Conservation (phyloP, 2,113 vertebrate genomes). For the Podiceps cristatus region DNA sequence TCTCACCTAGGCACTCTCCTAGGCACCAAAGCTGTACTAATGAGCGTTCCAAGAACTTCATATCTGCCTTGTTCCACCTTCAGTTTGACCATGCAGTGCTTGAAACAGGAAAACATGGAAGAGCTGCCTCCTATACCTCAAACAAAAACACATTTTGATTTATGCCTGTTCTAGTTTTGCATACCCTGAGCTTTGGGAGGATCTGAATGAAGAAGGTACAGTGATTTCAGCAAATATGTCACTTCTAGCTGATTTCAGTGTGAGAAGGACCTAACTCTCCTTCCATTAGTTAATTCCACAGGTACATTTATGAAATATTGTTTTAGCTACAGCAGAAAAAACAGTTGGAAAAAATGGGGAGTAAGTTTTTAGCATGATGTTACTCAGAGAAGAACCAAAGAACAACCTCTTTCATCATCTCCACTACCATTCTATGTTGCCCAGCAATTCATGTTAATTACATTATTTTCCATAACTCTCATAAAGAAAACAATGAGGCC, state of each 20-base stretch:
- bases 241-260: neutral
- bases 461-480: neutral
- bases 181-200: neutral
- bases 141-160: neutral
- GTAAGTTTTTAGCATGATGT: neutral
- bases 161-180: neutral
- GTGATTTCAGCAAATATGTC: neutral
- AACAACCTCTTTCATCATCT: neutral
- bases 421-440: neutral
- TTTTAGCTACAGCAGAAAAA: neutral
- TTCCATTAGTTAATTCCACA: neutral
- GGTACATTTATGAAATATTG: neutral
- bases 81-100: neutral
- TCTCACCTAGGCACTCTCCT: neutral
- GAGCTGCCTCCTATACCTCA: neutral
- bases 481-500: neutral
- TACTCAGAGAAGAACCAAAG: neutral
- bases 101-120: neutral
- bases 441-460: neutral
- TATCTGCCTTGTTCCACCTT: neutral
- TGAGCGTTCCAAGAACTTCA: accelerated
- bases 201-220: neutral
- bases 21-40: neutral
- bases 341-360: neutral
- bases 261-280: neutral